Evolutionary conservation across 2,797 vertebrate species (phyloP).

Genomic region (Chromobotia macracanthus): DNA sequence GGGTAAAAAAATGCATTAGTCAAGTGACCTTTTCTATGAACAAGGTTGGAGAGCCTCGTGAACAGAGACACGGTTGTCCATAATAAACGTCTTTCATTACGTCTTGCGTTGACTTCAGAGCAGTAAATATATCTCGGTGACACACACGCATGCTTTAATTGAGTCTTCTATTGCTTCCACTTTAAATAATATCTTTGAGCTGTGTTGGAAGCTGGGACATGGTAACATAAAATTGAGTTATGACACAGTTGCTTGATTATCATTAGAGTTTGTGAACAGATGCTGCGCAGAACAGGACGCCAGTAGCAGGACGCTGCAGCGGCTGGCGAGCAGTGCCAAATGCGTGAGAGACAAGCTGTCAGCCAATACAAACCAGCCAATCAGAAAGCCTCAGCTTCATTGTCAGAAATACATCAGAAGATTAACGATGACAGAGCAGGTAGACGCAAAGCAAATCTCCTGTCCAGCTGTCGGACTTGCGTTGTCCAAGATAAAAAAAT

Average conservation of each 20-base stretch:
- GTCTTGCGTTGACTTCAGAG: slow-evolving; percentile 4
- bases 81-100: slow-evolving; percentile 9
- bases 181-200: slow-evolving; percentile 38
- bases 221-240: slow-evolving; percentile 66
- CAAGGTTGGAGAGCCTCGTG: slow-evolving; percentile 18
- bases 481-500: slow-evolving; percentile 52
- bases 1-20: slow-evolving; percentile 34
- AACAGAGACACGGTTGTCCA: slow-evolving; percentile 1
- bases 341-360: slow-evolving; percentile 68
- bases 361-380: slow-evolving; percentile 67
- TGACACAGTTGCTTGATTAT: slow-evolving; percentile 67
- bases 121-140: slow-evolving; percentile 32
- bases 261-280: slow-evolving; percentile 69
- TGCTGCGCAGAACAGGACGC: slow-evolving; percentile 72
- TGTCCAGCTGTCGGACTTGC: slow-evolving; percentile 48
- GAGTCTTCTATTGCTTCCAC: slow-evolving; percentile 24
- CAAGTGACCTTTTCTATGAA: slow-evolving; percentile 41
- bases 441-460: slow-evolving; percentile 53
- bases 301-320: slow-evolving; percentile 65
- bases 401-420: slow-evolving; percentile 66
- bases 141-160: slow-evolving; percentile 24
- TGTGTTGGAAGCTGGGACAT: slow-evolving; percentile 20
- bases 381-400: slow-evolving; percentile 67
- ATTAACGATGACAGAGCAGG: slow-evolving; percentile 65
- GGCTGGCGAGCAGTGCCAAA: slow-evolving; percentile 73